A percentile compares a stretch with the other conserved stretches of the same genome.
phyloP scores from a whole-genome alignment of 2,888 invertebrate species.

The Nymphalis c-album region DNA sequence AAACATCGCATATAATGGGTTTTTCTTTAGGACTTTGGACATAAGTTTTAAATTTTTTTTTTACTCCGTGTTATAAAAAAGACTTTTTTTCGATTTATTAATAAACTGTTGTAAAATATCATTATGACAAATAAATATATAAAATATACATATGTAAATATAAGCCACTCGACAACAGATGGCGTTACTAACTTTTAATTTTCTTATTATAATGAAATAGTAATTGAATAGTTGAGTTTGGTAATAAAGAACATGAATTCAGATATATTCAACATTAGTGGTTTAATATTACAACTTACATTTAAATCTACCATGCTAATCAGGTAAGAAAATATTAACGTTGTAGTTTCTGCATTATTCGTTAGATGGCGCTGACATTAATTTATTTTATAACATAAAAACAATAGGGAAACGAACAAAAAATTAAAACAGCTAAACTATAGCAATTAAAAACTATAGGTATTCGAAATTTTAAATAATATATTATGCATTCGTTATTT shows the following conservation, averaged over 20 bases:
- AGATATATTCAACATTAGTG: no score
- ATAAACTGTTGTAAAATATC: not conserved
- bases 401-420: no score
- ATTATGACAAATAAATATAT: not conserved
- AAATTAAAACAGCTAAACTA: no score
- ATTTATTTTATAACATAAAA: not conserved
- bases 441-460: no score
- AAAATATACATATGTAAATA: not conserved
- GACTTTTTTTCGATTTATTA: not conserved
- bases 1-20: constrained; percentile 43
- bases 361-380: not conserved
- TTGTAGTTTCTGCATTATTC: not conserved
- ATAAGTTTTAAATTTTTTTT: not conserved
- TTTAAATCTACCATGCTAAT: not conserved
- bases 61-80: no score
- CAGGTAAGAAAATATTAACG: not conserved
- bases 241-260: no score
- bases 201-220: no score
- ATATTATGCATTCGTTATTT: no score
- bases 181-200: not conserved
- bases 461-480: no score
- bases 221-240: no score
- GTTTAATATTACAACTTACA: not conserved
- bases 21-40: not conserved
- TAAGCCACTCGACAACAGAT: not conserved